phyloP scores from a whole-genome alignment of 2,888 invertebrate genomes.

The Sphaerophoria rueppellii region DNA sequence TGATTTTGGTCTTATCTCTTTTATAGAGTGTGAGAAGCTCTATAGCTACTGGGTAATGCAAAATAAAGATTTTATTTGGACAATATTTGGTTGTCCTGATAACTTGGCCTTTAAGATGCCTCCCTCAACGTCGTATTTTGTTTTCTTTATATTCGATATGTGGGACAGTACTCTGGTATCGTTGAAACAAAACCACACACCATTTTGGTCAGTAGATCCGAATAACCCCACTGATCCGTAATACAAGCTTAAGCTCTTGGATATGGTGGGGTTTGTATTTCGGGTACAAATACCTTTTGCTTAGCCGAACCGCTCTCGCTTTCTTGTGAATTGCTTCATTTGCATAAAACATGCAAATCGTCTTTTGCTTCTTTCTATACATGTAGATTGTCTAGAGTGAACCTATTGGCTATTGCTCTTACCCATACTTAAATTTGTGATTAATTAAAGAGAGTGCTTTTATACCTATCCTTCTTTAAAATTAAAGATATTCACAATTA shows the following conservation, averaged over 20 bases:
- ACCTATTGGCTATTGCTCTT: too few species aligned
- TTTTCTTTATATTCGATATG: neutral
- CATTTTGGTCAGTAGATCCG: neutral
- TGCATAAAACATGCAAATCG: conserved; percentile 56
- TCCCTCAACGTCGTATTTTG: neutral
- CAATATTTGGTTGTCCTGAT: neutral
- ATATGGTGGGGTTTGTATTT: neutral
- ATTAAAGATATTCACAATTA: too few species aligned
- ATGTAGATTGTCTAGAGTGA: too few species aligned
- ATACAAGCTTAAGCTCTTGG: neutral
- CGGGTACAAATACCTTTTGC: neutral
- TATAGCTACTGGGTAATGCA: neutral
- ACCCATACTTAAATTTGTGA: too few species aligned
- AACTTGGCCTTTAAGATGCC: neutral
- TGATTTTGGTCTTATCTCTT: neutral
- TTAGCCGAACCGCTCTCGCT: neutral
- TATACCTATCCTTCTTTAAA: too few species aligned
- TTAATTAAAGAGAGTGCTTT: too few species aligned
- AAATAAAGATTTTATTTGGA: conserved; percentile 29
- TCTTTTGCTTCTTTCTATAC: neutral
- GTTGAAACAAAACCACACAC: neutral
- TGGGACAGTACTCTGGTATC: neutral
- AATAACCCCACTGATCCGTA: neutral
- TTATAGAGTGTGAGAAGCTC: neutral
- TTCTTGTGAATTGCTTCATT: conserved; percentile 25